Evolutionary conservation across 1,140 invertebrate species (phyloP).

Genomic region (Caerostris extrusa): DNA sequence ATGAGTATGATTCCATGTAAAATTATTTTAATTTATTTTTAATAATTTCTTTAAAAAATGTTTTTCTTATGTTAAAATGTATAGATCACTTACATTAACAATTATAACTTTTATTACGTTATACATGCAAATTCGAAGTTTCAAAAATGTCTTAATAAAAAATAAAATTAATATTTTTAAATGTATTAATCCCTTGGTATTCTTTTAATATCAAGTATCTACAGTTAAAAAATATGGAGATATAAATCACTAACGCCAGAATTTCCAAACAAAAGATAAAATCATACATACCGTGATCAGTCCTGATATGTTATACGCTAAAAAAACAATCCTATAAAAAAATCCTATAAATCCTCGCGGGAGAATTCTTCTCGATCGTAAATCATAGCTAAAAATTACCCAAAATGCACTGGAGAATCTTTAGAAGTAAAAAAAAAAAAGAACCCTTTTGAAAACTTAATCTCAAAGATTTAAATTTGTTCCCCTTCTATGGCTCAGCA

Average conservation of each 20-base stretch:
- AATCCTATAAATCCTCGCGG: neutral
- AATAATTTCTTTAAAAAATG: no score
- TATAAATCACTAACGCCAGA: neutral
- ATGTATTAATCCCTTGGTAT: neutral
- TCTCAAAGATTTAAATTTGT: slow-evolving; percentile 50
- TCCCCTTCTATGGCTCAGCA: neutral
- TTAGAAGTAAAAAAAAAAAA: no score
- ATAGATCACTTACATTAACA: no score
- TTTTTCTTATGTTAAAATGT: no score
- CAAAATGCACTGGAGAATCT: no score
- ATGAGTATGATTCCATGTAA: no score
- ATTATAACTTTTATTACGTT: no score
- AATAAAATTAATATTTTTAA: neutral
- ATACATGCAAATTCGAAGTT: no score
- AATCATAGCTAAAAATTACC: neutral
- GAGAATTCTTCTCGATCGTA: slow-evolving; percentile 9
- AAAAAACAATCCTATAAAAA: neutral
- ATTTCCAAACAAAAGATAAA: neutral
- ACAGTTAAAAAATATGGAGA: neutral
- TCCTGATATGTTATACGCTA: neutral
- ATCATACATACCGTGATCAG: neutral
- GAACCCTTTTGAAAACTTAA: slow-evolving; percentile 50
- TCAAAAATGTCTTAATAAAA: neutral
- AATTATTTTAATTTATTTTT: no score
- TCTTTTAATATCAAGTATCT: neutral